Evolutionary conservation across 2,888 invertebrate genomes (phyloP).

Genomic region (Cybosia mesomella): DNA sequence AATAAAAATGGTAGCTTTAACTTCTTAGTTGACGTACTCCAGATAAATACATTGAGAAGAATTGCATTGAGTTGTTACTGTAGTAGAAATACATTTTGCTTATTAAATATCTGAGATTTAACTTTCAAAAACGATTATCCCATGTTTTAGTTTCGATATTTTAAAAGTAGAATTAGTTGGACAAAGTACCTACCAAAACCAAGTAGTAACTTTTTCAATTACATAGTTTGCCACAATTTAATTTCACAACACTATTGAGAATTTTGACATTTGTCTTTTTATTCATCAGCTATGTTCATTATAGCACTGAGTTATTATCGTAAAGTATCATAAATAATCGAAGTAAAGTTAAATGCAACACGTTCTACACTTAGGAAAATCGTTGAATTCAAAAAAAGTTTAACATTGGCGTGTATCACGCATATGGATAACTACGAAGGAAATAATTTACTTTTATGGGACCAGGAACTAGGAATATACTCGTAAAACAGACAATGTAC

Average conservation of each 20-base stretch:
- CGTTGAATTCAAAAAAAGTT: constrained; percentile 25
- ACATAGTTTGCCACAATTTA: too few relatives aligned
- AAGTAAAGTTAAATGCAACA: constrained; percentile 4
- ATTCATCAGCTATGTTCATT: background rate
- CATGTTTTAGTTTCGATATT: too few relatives aligned
- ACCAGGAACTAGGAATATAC: constrained; percentile 28
- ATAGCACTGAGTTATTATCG: background rate
- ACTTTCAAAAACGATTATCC: too few relatives aligned
- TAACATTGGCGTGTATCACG: constrained; percentile 50
- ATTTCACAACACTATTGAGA: too few relatives aligned
- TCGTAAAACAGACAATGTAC: constrained; percentile 22
- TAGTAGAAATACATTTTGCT: too few relatives aligned
- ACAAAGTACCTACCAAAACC: too few relatives aligned
- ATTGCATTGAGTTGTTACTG: background rate
- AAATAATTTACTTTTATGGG: constrained; percentile 42
- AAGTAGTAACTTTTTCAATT: too few relatives aligned
- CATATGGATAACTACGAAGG: constrained; percentile 27
- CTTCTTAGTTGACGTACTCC: background rate
- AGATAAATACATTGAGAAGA: background rate
- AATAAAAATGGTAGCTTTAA: background rate
- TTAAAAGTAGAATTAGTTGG: too few relatives aligned
- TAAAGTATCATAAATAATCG: background rate
- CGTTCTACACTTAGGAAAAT: constrained; percentile 46
- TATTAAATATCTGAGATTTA: too few relatives aligned
- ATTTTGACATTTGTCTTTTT: too few relatives aligned